Evolutionary conservation across 1,140 invertebrate genomes (phyloP).

Genomic region (Trichoplusia ni): DNA sequence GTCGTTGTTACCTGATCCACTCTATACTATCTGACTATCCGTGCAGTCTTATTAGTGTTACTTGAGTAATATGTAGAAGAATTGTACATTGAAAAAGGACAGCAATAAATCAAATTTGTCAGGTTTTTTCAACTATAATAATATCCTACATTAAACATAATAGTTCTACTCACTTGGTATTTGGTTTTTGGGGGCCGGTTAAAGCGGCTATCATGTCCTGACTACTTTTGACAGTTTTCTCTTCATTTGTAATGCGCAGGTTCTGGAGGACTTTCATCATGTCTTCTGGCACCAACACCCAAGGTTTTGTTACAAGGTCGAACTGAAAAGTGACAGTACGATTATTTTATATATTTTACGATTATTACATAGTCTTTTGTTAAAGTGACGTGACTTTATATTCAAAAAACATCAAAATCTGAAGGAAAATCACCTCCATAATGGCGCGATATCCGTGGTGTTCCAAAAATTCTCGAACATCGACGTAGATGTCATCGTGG

Average conservation of each 20-base stretch:
- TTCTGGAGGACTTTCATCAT: slow-evolving; percentile 85
- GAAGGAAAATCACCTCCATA: slow-evolving; percentile 87
- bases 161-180: slow-evolving; percentile 72
- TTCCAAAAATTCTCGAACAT: slow-evolving; percentile 85
- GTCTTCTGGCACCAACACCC: slow-evolving; percentile 84
- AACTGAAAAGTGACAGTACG: slow-evolving; percentile 77
- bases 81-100: too few relatives aligned
- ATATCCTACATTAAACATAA: not conserved
- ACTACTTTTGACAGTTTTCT: slow-evolving; percentile 42
- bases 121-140: too few relatives aligned
- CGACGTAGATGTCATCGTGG: slow-evolving; percentile 70
- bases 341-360: too few relatives aligned
- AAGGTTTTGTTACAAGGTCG: slow-evolving; percentile 85
- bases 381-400: too few relatives aligned
- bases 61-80: too few relatives aligned
- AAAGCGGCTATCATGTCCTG: slow-evolving; percentile 74
- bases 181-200: slow-evolving; percentile 75
- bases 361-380: too few relatives aligned
- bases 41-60: too few relatives aligned
- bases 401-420: too few relatives aligned
- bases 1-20: too few relatives aligned
- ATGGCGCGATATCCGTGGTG: slow-evolving; percentile 88
- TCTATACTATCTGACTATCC: too few relatives aligned
- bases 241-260: slow-evolving; percentile 50
- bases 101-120: too few relatives aligned